phyloP scores from a whole-genome alignment of 2,113 vertebrate species.

The Lagenorhynchus albirostris region DNA sequence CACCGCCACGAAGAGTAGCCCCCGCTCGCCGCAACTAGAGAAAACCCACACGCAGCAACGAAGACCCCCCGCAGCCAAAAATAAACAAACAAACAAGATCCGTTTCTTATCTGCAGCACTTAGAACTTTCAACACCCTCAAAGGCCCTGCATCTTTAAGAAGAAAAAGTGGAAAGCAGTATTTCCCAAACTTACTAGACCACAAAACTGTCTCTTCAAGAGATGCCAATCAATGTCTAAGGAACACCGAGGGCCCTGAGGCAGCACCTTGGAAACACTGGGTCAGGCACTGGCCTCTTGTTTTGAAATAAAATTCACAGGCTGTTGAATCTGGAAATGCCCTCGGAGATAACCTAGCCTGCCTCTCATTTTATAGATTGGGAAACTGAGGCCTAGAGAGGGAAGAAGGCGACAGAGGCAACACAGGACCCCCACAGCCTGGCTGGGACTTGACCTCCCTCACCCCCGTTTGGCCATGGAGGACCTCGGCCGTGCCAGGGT shows the following conservation, averaged over 20 bases:
- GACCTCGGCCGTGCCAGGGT: background rate
- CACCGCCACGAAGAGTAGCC: too few relatives aligned
- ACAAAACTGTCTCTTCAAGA: background rate
- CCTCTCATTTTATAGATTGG: background rate
- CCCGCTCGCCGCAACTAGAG: too few relatives aligned
- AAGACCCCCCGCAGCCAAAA: too few relatives aligned
- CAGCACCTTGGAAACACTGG: background rate
- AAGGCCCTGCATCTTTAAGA: background rate
- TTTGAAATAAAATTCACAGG: background rate
- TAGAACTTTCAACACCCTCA: background rate
- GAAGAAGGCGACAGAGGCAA: background rate
- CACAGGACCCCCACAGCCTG: background rate
- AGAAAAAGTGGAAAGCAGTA: background rate
- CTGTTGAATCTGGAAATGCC: background rate
- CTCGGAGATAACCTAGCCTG: background rate
- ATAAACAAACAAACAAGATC: background rate
- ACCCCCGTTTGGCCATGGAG: rapidly evolving
- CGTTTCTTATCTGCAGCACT: background rate
- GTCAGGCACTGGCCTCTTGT: background rate
- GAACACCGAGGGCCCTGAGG: background rate
- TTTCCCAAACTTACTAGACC: background rate
- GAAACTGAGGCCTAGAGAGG: background rate
- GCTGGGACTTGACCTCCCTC: background rate
- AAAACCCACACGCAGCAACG: too few relatives aligned
- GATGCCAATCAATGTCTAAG: rapidly evolving